Percentiles rank a stretch among this genome's conserved stretches.
These are phyloP conservation scores for Hassar affinis DNA, from an alignment of 2,113 vertebrate genomes.

Conservation along the genomic window DNA sequence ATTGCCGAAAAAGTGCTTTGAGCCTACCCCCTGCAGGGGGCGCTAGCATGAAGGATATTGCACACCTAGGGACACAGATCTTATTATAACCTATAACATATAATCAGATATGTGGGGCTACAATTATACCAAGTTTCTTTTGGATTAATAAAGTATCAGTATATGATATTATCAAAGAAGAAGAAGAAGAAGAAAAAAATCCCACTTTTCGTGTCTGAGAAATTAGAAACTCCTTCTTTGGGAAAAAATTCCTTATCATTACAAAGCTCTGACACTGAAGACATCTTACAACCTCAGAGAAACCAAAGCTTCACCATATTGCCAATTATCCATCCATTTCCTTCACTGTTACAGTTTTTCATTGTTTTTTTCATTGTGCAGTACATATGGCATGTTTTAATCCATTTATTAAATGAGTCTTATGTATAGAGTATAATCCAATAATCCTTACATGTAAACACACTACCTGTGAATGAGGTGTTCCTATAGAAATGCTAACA, in stretches of 20 bases:
- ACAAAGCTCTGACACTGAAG: not conserved
- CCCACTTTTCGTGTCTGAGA: not conserved
- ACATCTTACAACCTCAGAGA: not conserved
- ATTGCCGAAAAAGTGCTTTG: too few species aligned
- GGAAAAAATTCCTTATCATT: not conserved
- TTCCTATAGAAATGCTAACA: not conserved
- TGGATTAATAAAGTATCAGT: too few species aligned
- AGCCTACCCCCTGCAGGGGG: too few species aligned
- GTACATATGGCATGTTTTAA: not conserved
- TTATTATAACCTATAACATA: too few species aligned
- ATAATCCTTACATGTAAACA: not conserved
- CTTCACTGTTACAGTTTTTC: too few species aligned
- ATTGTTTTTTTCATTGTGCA: not conserved
- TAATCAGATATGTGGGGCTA: too few species aligned
- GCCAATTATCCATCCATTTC: too few species aligned
- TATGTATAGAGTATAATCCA: not conserved
- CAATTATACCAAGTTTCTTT: too few species aligned
- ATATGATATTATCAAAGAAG: too few species aligned
- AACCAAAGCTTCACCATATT: not conserved
- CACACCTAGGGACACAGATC: too few species aligned
- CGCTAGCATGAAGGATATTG: too few species aligned
- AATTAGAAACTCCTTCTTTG: not conserved
- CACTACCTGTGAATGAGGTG: not conserved
- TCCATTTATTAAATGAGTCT: not conserved
- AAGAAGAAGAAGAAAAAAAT: not conserved